Evolutionary conservation across 2,888 invertebrate species (phyloP).

Genomic region (Phoenoteleia sp.): DNA sequence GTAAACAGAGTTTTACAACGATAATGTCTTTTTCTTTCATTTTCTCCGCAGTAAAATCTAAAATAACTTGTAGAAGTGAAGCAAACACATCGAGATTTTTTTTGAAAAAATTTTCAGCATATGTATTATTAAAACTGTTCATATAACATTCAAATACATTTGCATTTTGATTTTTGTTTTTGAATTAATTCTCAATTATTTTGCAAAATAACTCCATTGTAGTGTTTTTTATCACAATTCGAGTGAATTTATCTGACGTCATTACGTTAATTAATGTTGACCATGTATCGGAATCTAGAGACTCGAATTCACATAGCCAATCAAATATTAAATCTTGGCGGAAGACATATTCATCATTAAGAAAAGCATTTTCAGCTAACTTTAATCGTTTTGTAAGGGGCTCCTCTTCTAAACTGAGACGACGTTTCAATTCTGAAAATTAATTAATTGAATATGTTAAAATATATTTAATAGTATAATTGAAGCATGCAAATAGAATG

Average conservation of each 20-base stretch:
- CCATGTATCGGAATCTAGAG: slow-evolving; percentile 71
- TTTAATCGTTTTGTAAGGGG: slow-evolving; percentile 87
- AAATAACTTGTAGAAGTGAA: slow-evolving; percentile 70
- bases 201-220: not conserved
- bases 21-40: slow-evolving; percentile 24
- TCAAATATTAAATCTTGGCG: slow-evolving; percentile 87
- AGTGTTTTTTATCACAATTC: not conserved
- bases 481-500: no score
- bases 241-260: not conserved
- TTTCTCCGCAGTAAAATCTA: slow-evolving; percentile 63
- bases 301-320: slow-evolving; percentile 86
- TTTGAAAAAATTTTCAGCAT: slow-evolving; percentile 75
- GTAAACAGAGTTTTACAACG: slow-evolving; percentile 15
- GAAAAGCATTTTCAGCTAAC: slow-evolving; percentile 87
- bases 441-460: no score
- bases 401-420: slow-evolving; percentile 77
- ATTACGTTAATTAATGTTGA: slow-evolving; percentile 65
- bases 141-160: slow-evolving; percentile 13
- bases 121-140: slow-evolving; percentile 1
- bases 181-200: slow-evolving; percentile 1
- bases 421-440: slow-evolving; percentile 21
- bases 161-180: not conserved
- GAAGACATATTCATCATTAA: slow-evolving; percentile 87
- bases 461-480: no score
- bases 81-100: slow-evolving; percentile 71